phyloP scores from a whole-genome alignment of 2,113 vertebrate species.

The Carettochelys insculpta region DNA sequence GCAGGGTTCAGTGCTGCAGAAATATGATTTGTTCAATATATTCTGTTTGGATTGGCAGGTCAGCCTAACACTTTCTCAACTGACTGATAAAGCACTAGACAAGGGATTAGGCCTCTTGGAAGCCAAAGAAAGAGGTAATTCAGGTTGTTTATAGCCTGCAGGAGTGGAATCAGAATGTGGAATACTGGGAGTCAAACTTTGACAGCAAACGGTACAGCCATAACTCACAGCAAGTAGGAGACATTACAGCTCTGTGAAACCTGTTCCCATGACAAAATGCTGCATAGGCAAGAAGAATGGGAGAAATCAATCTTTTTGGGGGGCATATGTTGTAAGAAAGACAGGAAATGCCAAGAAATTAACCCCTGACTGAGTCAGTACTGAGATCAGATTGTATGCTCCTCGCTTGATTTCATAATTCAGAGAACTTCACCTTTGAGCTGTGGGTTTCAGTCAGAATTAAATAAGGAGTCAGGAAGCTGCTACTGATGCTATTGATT shows the following conservation, averaged over 20 bases:
- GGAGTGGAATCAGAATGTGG: constrained; percentile 68
- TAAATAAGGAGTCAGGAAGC: rapidly evolving
- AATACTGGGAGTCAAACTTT: constrained; percentile 56
- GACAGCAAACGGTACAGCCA: constrained; percentile 33
- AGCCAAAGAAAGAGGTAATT: constrained; percentile 73
- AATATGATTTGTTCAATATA: constrained; percentile 52
- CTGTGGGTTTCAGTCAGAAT: rapidly evolving
- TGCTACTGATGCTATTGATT: rapidly evolving
- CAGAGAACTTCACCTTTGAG: rapidly evolving
- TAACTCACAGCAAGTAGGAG: constrained; percentile 42
- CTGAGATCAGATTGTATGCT: rapidly evolving
- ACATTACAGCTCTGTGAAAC: constrained; percentile 20
- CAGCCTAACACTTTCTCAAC: constrained; percentile 70
- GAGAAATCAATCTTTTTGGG: constrained; percentile 60
- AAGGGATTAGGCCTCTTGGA: constrained; percentile 74
- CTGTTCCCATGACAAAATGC: constrained; percentile 16
- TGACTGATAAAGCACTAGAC: constrained; percentile 73
- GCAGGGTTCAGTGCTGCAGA: neutral
- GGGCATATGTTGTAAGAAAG: constrained; percentile 61
- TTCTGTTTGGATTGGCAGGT: constrained; percentile 76
- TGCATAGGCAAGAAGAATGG: constrained; percentile 33
- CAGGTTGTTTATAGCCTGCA: constrained; percentile 70
- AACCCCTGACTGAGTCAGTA: neutral
- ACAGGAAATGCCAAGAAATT: constrained; percentile 40
- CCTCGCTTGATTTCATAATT: neutral